Evolutionary conservation across 2,888 invertebrate genomes (phyloP).

Genomic region (Spisula solida): DNA sequence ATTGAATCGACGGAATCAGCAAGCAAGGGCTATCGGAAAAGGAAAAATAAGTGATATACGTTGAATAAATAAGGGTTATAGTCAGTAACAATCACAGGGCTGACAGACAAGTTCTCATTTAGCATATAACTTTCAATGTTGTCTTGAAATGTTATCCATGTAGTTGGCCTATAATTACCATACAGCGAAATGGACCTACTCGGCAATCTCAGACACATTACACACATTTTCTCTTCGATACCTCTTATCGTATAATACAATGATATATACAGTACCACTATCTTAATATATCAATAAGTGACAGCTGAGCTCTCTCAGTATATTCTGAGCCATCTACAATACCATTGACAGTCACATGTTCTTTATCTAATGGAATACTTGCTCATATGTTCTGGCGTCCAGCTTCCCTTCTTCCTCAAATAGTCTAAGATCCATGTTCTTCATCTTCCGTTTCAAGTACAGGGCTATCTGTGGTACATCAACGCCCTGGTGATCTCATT

Average conservation of each 20-base stretch:
- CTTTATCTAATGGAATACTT: too few relatives aligned
- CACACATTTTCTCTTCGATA: not conserved
- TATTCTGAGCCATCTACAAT: too few relatives aligned
- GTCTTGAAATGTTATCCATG: not conserved
- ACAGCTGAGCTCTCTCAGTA: too few relatives aligned
- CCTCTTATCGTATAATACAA: not conserved
- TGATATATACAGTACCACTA: too few relatives aligned
- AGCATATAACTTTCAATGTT: not conserved
- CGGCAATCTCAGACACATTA: not conserved
- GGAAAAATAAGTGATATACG: not conserved
- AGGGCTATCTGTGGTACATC: too few relatives aligned
- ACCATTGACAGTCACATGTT: too few relatives aligned
- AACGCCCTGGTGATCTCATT: too few relatives aligned
- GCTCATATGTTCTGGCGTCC: too few relatives aligned
- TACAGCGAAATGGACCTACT: not conserved
- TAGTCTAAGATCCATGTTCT: too few relatives aligned
- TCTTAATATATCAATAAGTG: too few relatives aligned
- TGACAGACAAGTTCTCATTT: not conserved
- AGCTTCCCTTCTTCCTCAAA: too few relatives aligned
- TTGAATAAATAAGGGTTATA: not conserved
- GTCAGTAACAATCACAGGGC: not conserved
- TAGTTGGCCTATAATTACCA: not conserved
- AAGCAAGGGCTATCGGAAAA: not conserved
- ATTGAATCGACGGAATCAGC: not conserved
- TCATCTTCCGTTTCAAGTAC: too few relatives aligned